These are phyloP conservation scores for Camelus bactrianus DNA, from an alignment of 2,113 vertebrate genomes.

Conservation along the genomic window DNA sequence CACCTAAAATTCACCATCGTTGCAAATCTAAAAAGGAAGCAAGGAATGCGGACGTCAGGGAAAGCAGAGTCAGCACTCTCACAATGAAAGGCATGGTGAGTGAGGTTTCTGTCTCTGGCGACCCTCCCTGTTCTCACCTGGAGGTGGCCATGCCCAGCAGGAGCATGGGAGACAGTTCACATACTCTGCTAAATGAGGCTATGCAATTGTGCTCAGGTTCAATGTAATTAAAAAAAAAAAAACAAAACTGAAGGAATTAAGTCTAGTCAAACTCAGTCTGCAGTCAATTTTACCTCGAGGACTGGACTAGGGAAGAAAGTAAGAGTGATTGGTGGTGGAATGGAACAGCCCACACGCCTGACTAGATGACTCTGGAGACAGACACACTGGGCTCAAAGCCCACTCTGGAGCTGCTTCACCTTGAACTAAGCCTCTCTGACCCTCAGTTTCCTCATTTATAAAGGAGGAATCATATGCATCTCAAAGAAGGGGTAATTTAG, in stretches of 20 bases:
- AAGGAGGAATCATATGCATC: background rate
- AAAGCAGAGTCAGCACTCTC: background rate
- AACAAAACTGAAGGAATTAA: background rate
- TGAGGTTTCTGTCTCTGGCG: background rate
- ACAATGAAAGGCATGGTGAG: background rate
- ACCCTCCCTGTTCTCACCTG: background rate
- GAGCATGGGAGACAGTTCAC: background rate
- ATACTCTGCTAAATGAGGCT: background rate
- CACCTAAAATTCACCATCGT: constrained; percentile 68
- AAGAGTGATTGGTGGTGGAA: background rate
- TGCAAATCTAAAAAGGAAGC: constrained; percentile 48
- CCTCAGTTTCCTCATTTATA: background rate
- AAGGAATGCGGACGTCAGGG: constrained; percentile 50
- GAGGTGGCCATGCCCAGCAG: background rate
- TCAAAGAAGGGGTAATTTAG: background rate
- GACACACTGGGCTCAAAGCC: background rate
- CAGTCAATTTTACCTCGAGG: background rate
- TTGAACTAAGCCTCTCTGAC: background rate
- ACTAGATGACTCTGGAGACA: background rate
- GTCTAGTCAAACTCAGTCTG: background rate
- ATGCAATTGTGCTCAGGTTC: background rate
- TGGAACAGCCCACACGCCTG: background rate
- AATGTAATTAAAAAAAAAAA: background rate
- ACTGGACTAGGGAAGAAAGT: background rate
- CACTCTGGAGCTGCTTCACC: background rate